phyloP scores from a whole-genome alignment of 2,888 invertebrate species.

The Drosophila meridionalis region DNA sequence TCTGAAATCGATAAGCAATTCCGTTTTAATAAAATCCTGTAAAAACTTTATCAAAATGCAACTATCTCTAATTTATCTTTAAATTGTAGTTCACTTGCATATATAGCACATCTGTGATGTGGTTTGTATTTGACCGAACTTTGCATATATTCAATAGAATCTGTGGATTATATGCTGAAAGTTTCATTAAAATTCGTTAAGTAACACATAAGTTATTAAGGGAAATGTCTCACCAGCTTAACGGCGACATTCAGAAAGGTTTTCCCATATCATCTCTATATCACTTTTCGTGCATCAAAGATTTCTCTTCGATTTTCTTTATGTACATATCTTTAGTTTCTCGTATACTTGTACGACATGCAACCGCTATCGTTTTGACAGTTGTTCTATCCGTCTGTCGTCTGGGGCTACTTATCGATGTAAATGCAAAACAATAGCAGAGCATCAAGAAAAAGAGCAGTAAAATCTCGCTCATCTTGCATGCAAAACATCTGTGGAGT shows the following conservation, averaged over 20 bases:
- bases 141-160: background rate
- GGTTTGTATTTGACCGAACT: background rate
- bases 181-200: background rate
- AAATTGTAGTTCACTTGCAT: background rate
- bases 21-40: too few species aligned
- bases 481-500: conserved; percentile 47
- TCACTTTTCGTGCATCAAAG: background rate
- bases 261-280: background rate
- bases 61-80: too few species aligned
- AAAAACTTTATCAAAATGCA: too few species aligned
- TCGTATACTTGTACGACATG: background rate
- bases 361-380: background rate
- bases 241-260: too few species aligned
- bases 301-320: background rate
- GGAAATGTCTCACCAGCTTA: background rate
- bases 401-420: conserved; percentile 56
- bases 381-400: conserved; percentile 1
- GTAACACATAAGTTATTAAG: background rate
- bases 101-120: background rate
- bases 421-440: conserved; percentile 53
- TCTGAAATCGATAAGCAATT: too few species aligned
- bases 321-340: background rate
- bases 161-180: background rate
- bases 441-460: conserved; percentile 1
- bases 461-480: conserved; percentile 24